Evolutionary conservation across 2,888 invertebrate genomes (phyloP).

Genomic region (Laspeyria flexula): DNA sequence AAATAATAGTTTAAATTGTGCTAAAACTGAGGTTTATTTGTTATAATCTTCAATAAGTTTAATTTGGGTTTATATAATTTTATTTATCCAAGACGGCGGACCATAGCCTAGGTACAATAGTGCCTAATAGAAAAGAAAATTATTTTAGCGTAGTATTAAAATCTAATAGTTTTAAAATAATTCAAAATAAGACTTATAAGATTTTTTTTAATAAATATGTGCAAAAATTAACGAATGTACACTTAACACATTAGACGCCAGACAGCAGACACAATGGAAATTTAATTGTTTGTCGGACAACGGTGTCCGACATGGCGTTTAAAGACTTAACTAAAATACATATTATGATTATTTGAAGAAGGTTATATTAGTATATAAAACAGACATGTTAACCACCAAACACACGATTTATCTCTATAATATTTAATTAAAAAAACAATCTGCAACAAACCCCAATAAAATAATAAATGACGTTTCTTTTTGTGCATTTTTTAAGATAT

Average conservation of each 20-base stretch:
- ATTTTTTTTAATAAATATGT: background rate
- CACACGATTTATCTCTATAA: constrained; percentile 32
- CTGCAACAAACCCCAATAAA: constrained; percentile 44
- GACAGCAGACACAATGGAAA: too few species aligned
- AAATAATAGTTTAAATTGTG: constrained; percentile 9
- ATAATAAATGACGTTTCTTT: constrained; percentile 30
- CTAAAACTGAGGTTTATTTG: background rate
- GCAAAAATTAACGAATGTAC: background rate
- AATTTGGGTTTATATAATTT: background rate
- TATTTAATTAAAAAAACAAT: constrained; percentile 48
- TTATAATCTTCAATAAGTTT: background rate
- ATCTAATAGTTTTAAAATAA: too few species aligned
- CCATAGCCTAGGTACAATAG: too few species aligned
- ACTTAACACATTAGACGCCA: too few species aligned
- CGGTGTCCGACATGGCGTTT: too few species aligned
- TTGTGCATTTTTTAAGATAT: constrained; percentile 17
- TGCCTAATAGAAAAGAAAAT: too few species aligned
- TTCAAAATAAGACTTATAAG: too few species aligned
- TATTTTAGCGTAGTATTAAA: too few species aligned
- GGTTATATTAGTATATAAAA: constrained; percentile 44
- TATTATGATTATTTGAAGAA: background rate
- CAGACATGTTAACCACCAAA: constrained; percentile 56
- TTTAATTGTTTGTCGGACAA: too few species aligned
- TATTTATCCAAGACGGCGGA: background rate
- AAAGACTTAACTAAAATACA: background rate